These are phyloP conservation scores for Macrocentrus cingulum DNA, from an alignment of 1,140 invertebrate species.

Conservation along the genomic window DNA sequence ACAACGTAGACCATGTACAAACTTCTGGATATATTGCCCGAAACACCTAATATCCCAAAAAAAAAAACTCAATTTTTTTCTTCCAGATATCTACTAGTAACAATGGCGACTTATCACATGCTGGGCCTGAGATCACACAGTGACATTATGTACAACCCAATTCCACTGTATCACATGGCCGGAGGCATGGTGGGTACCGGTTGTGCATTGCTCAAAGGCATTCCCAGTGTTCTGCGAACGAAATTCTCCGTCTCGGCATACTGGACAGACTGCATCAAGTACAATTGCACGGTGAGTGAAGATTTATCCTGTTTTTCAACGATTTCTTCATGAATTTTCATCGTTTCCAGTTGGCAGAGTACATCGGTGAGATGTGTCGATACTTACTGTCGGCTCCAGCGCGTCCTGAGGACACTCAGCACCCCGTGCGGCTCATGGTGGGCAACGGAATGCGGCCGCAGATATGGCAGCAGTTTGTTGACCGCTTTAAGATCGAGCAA, in stretches of 20 bases:
- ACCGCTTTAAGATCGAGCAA: slow-evolving; percentile 67
- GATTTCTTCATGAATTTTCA: background rate
- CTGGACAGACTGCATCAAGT: slow-evolving; percentile 74
- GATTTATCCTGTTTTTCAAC: slow-evolving; percentile 1
- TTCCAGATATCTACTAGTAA: slow-evolving; percentile 54
- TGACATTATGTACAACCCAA: slow-evolving; percentile 64
- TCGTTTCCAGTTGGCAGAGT: slow-evolving; percentile 66
- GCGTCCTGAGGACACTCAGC: slow-evolving; percentile 52
- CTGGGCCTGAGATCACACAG: slow-evolving; percentile 44
- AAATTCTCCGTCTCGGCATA: slow-evolving; percentile 79
- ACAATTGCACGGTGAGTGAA: slow-evolving; percentile 69
- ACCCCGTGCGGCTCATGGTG: slow-evolving; percentile 55
- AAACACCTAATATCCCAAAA: too few species aligned
- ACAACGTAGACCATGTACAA: too few species aligned
- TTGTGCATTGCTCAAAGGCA: slow-evolving; percentile 65
- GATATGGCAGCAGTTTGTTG: slow-evolving; percentile 56
- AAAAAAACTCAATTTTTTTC: background rate
- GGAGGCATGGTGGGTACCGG: slow-evolving; percentile 67
- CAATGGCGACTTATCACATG: slow-evolving; percentile 51
- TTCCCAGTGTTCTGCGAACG: slow-evolving; percentile 65
- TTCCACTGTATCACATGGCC: slow-evolving; percentile 73
- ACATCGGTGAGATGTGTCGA: slow-evolving; percentile 81
- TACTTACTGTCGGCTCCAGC: slow-evolving; percentile 70
- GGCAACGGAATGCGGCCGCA: slow-evolving; percentile 57
- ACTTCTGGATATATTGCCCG: too few species aligned